Evolutionary conservation across 2,113 vertebrate species (phyloP), one percentile per base, ranked within the genome.

Genomic region (Sciurus niger): DNA sequence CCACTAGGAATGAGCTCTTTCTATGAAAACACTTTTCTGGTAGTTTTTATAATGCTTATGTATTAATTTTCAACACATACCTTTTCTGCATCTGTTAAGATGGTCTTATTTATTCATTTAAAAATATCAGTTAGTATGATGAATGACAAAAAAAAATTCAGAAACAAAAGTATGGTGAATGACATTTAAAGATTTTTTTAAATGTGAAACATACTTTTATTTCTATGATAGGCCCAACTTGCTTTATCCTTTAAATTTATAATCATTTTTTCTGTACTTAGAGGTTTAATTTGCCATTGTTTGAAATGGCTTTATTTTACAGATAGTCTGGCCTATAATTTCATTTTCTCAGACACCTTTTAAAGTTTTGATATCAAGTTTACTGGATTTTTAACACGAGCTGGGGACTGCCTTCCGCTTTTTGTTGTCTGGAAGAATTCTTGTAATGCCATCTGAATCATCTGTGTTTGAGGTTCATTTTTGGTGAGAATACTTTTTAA

Each of bases 361-460:
- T 92, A 58, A 68, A 53, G 48, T 73, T 85, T 87, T 91, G 43
- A 67, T 91, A 63, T 90, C 55, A 79, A 28, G 20, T 67, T 95
- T 84, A 78, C 88, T 94, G 51, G 37, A 28, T 53, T 74, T 46
- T 40, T 55, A 34, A 25, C 1, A 14, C 37, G 77, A 90, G 11
- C 43, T 84, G 30, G 16, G 46, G 34, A 34, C 34, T 80, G 28
- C 80, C 51, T 94, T 94, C 68, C 32, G 22, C 37, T 90, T 96
- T 76, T 72, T 46, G 6, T 85, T 89, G 34, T 93, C 79, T 87
- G 43, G 65, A 84, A 96, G 51, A 76, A 76, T 90, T 96, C 68
- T 95, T 84, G 2, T 60, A 93, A 80, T 30, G 17, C 18, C 58
- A 72, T 65, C 34, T 96, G 87, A 97, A 93, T 97, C 82, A 95